These are phyloP conservation scores for Drosophila ustulata DNA, from an alignment of 2,888 invertebrate species.

Conservation along the genomic window DNA sequence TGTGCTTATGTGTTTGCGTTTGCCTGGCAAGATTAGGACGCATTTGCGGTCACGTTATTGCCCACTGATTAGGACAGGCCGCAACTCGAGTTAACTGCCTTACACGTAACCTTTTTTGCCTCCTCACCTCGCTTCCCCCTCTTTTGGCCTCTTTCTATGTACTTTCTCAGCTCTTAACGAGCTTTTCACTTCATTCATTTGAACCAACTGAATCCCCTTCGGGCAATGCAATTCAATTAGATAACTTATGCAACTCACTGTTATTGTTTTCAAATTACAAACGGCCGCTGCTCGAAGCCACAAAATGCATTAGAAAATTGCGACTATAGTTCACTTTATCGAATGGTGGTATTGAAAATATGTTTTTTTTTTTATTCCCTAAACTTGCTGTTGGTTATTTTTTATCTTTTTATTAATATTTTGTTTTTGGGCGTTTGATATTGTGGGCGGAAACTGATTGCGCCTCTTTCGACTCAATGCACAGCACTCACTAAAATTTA, in stretches of 20 bases:
- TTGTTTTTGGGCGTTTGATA: slow-evolving; percentile 29
- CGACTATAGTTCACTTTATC: slow-evolving; percentile 7
- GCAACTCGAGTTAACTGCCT: slow-evolving; percentile 66
- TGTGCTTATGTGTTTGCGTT: slow-evolving; percentile 39
- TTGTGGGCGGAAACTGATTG: slow-evolving; percentile 55
- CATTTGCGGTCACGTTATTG: slow-evolving; percentile 81
- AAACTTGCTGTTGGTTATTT: slow-evolving; percentile 7
- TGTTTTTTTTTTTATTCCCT: neutral
- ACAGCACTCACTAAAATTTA: slow-evolving; percentile 77
- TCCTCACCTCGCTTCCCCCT: neutral
- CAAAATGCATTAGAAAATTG: slow-evolving; percentile 71
- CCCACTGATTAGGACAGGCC: slow-evolving; percentile 77
- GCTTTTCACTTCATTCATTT: slow-evolving; percentile 69
- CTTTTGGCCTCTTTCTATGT: neutral
- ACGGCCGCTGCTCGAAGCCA: slow-evolving; percentile 55
- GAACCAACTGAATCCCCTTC: slow-evolving; percentile 12
- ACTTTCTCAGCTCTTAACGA: slow-evolving; percentile 48
- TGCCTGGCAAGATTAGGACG: slow-evolving; percentile 68
- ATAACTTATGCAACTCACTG: slow-evolving; percentile 69
- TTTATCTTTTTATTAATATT: slow-evolving; percentile 15
- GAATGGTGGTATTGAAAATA: slow-evolving; percentile 10
- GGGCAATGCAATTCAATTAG: slow-evolving; percentile 64
- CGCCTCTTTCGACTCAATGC: slow-evolving; percentile 70
- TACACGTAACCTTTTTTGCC: slow-evolving; percentile 54
- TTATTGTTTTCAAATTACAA: slow-evolving; percentile 35